A percentile compares a stretch with the other conserved stretches of the same genome.
Evolutionary conservation across 2,113 vertebrate genomes (phyloP).

Genomic region (Oryzias javanicus): DNA sequence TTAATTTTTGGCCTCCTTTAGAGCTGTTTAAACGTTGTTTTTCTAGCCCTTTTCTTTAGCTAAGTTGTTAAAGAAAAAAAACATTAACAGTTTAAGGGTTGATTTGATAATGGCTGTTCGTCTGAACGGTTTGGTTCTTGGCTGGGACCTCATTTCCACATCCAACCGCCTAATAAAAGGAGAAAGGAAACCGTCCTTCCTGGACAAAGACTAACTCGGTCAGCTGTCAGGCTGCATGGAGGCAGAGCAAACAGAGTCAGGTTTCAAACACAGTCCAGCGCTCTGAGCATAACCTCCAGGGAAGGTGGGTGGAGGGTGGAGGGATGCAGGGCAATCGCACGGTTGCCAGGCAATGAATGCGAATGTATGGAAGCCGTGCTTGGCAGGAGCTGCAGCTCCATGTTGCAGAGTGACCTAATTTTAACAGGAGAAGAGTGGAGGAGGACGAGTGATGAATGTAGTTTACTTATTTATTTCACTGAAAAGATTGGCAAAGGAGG

Average conservation of each 20-base stretch:
- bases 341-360: conserved; percentile 53
- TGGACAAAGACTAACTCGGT: too few relatives aligned
- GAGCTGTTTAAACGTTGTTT: too few relatives aligned
- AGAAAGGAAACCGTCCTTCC: too few relatives aligned
- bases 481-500: background rate
- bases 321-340: conserved; percentile 12
- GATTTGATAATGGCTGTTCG: too few relatives aligned
- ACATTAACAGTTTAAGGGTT: too few relatives aligned
- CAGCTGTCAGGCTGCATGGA: background rate
- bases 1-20: too few relatives aligned
- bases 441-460: conserved; percentile 1
- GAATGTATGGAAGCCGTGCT: conserved; percentile 57
- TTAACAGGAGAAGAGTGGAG: conserved; percentile 35
- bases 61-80: too few relatives aligned
- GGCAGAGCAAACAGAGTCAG: conserved; percentile 38
- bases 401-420: conserved; percentile 79
- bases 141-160: too few relatives aligned
- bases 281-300: conserved; percentile 23
- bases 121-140: too few relatives aligned
- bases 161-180: too few relatives aligned
- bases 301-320: conserved; percentile 33
- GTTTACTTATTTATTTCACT: too few relatives aligned
- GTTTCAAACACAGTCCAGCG: conserved; percentile 27
- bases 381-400: conserved; percentile 56
- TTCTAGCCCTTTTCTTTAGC: too few relatives aligned